These are phyloP conservation scores for Halocynthia aurantium DNA, from an alignment of 23 tunicate genomes.

Conservation along the genomic window DNA sequence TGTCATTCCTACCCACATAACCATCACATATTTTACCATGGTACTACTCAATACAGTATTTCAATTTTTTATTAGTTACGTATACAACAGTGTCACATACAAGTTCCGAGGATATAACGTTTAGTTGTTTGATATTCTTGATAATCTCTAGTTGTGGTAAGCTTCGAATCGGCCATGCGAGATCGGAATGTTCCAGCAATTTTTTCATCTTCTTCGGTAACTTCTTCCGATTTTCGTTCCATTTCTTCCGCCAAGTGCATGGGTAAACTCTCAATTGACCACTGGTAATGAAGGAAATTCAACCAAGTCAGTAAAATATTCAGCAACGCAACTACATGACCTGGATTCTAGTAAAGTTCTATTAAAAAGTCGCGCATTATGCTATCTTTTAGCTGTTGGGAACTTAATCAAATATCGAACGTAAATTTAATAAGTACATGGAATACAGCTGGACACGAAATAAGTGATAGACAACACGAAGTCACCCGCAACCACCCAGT, in stretches of 20 bases:
- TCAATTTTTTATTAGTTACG: no score
- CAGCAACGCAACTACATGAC: not conserved
- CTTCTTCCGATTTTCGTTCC: slow-evolving; percentile 35
- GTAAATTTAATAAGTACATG: no score
- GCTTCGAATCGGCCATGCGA: slow-evolving; percentile 20
- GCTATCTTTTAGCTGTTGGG: not conserved
- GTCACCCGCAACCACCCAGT: no score
- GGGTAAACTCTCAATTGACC: slow-evolving; percentile 60
- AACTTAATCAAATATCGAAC: no score
- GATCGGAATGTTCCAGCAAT: slow-evolving; percentile 9
- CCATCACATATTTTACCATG: no score
- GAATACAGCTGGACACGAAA: no score
- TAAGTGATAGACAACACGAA: no score
- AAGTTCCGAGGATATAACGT: slow-evolving; percentile 60
- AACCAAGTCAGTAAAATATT: not conserved
- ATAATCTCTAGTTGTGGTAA: slow-evolving; percentile 31
- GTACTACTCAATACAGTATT: no score
- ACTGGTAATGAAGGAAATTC: slow-evolving; percentile 9
- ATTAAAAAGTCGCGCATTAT: not conserved
- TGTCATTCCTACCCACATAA: no score
- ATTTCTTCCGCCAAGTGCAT: slow-evolving; percentile 55
- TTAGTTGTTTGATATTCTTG: slow-evolving; percentile 73
- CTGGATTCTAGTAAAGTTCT: not conserved
- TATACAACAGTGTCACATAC: not conserved
- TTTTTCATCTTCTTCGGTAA: slow-evolving; percentile 53